Evolutionary conservation across 2,113 vertebrate genomes (phyloP).

Genomic region (Pao palembangensis): DNA sequence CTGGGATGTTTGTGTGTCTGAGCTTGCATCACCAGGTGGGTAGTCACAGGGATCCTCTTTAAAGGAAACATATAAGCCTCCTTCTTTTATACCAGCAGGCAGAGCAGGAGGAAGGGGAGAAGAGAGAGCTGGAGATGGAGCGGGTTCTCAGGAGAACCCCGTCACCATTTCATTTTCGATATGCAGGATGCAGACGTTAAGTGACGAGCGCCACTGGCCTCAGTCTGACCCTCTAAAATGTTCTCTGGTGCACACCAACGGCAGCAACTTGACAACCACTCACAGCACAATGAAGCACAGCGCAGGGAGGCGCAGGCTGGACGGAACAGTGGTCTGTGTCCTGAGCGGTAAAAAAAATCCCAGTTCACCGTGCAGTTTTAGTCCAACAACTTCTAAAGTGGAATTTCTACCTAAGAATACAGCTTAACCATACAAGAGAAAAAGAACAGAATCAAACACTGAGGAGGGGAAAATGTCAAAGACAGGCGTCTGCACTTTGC

Average conservation of each 20-base stretch:
- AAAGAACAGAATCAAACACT: conserved; percentile 23
- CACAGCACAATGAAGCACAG: no score
- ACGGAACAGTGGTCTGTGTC: no score
- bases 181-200: conserved; percentile 47
- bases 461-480: conserved; percentile 27
- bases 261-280: no score
- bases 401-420: no score
- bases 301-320: no score
- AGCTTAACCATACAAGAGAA: neutral
- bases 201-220: conserved; percentile 42
- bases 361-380: no score
- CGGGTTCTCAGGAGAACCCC: conserved; percentile 19
- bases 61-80: conserved; percentile 30
- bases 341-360: no score
- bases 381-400: no score
- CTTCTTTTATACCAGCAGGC: conserved; percentile 37
- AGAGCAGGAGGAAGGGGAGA: neutral
- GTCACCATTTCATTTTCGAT: conserved; percentile 22
- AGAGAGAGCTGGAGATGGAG: conserved; percentile 12
- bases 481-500: conserved; percentile 24
- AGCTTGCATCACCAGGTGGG: conserved; percentile 41
- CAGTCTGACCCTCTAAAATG: conserved; percentile 42
- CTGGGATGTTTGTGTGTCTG: conserved; percentile 28
- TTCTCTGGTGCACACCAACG: conserved; percentile 12
- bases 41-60: conserved; percentile 42